Conservation (phyloP, 2,113 vertebrate genomes). For the Gallinago paraguaiae region DNA sequence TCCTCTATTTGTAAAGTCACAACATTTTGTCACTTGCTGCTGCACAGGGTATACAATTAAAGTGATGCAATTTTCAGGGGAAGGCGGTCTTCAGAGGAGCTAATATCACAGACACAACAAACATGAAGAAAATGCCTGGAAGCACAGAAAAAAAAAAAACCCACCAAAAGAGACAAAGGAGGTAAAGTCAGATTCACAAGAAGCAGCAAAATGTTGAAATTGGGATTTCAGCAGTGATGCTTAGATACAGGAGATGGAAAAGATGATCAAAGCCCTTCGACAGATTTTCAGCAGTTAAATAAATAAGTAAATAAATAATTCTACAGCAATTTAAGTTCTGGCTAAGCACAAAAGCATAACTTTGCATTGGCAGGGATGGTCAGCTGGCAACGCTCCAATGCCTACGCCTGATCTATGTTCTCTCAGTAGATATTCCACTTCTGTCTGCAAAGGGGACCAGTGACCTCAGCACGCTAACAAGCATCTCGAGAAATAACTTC, state of each 20-base stretch:
- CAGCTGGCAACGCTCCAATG: background rate
- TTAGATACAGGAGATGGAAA: background rate
- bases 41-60: background rate
- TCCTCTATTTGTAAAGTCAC: background rate
- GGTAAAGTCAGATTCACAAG: background rate
- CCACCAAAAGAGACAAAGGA: background rate
- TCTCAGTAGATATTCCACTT: background rate
- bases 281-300: background rate
- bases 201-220: background rate
- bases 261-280: background rate
- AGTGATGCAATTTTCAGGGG: background rate
- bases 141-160: background rate
- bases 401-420: background rate
- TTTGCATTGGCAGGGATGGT: background rate
- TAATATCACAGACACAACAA: background rate
- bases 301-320: background rate
- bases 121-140: background rate
- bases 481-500: conserved; percentile 13
- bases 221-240: background rate
- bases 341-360: background rate
- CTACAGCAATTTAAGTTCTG: background rate
- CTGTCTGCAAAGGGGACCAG: background rate
- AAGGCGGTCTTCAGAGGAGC: background rate
- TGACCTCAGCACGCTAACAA: background rate
- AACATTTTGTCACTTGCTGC: background rate